phyloP scores from a whole-genome alignment of 2,797 vertebrate genomes.

The Nannoperca australis region DNA sequence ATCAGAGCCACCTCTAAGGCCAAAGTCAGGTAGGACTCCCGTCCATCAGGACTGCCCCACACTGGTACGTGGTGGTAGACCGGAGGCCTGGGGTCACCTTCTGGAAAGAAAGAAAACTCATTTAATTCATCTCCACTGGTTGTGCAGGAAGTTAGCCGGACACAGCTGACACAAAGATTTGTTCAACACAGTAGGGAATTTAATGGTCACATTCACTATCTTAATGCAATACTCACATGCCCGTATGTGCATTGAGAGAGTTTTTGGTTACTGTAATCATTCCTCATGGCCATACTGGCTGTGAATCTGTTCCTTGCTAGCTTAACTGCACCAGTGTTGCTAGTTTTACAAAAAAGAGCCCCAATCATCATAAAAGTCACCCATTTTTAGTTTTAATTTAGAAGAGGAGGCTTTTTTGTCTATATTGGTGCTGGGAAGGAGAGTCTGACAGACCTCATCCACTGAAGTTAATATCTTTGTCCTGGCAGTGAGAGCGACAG shows the following conservation, averaged over 20 bases:
- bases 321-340: background rate
- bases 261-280: background rate
- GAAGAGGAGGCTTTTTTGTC: background rate
- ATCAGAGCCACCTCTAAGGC: slow-evolving; percentile 96
- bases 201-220: background rate
- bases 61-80: slow-evolving; percentile 95
- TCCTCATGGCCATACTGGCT: background rate
- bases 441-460: background rate
- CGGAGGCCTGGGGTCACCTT: slow-evolving; percentile 92
- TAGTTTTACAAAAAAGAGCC: background rate
- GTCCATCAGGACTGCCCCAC: slow-evolving; percentile 85
- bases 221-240: background rate
- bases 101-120: slow-evolving; percentile 72
- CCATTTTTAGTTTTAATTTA: background rate
- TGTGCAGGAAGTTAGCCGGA: background rate
- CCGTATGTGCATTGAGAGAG: background rate
- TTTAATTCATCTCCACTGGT: background rate
- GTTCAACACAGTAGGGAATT: background rate
- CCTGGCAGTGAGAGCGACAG: no score
- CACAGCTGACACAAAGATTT: background rate
- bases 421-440: background rate
- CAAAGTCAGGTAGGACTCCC: slow-evolving; percentile 95
- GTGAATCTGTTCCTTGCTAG: background rate
- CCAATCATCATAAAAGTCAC: background rate
- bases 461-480: no score